Conservation (phyloP, 2,113 vertebrate species). For the Eudyptes chrysolophus region DNA sequence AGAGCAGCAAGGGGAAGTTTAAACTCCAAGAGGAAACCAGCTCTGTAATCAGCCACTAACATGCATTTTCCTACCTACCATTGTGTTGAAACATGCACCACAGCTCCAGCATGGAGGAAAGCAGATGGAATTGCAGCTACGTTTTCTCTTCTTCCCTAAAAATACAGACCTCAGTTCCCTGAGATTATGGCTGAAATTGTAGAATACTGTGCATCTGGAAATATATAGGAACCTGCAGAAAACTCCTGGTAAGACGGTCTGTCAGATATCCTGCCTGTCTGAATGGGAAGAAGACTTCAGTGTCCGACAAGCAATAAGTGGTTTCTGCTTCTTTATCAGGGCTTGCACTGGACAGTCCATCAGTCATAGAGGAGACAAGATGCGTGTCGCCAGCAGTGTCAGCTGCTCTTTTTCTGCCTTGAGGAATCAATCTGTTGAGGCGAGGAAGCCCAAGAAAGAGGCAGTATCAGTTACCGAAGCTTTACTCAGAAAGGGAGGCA, state of each 20-base stretch:
- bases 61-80: background rate
- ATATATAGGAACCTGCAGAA: background rate
- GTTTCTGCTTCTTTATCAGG: background rate
- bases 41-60: background rate
- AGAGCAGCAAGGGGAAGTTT: background rate
- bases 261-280: background rate
- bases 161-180: background rate
- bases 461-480: background rate
- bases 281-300: background rate
- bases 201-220: background rate
- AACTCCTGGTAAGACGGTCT: background rate
- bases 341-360: background rate
- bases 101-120: background rate
- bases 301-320: background rate
- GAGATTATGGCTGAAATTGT: background rate
- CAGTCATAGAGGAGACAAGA: background rate
- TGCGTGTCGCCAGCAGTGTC: background rate
- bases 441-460: background rate
- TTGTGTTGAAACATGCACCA: background rate
- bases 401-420: background rate
- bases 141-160: background rate
- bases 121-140: background rate
- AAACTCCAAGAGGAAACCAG: background rate
- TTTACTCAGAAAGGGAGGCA: background rate
- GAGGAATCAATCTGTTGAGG: background rate